phyloP scores from a whole-genome alignment of 2,888 invertebrate genomes.

The Rambutsinella grinnellia region DNA sequence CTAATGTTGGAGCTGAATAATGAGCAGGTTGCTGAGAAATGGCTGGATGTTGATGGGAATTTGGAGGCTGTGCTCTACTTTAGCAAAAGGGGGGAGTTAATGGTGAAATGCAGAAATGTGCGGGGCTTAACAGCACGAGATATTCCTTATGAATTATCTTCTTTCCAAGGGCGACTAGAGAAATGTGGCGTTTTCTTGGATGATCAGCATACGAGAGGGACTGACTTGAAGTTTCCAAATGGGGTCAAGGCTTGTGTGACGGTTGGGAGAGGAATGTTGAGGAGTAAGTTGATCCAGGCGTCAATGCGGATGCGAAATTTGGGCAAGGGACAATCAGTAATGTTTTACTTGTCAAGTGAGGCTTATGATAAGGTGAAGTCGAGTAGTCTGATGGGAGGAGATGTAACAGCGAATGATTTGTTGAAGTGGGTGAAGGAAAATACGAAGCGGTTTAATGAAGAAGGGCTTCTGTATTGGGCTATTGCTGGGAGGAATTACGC shows the following conservation, averaged over 20 bases:
- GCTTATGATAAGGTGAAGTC: conserved; percentile 31
- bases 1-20: conserved; percentile 57
- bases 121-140: background rate
- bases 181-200: conserved; percentile 42
- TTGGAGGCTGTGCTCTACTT: conserved; percentile 45
- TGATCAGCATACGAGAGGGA: conserved; percentile 43
- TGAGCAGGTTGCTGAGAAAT: conserved; percentile 53
- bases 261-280: conserved; percentile 11
- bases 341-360: conserved; percentile 54
- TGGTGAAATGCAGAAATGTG: conserved; percentile 11
- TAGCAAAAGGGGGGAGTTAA: conserved; percentile 4
- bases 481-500: conserved; percentile 21
- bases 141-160: conserved; percentile 20
- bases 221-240: conserved; percentile 29
- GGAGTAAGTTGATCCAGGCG: conserved; percentile 39
- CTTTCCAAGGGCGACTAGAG: conserved; percentile 14
- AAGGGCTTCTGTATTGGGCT: conserved; percentile 27
- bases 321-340: conserved; percentile 8
- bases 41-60: conserved; percentile 38
- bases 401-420: background rate
- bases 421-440: conserved; percentile 28
- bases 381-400: background rate
- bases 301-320: conserved; percentile 39
- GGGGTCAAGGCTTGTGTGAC: conserved; percentile 33
- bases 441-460: conserved; percentile 17